Conservation (phyloP, 1,140 invertebrate species). For the Drosophila rufa region DNA sequence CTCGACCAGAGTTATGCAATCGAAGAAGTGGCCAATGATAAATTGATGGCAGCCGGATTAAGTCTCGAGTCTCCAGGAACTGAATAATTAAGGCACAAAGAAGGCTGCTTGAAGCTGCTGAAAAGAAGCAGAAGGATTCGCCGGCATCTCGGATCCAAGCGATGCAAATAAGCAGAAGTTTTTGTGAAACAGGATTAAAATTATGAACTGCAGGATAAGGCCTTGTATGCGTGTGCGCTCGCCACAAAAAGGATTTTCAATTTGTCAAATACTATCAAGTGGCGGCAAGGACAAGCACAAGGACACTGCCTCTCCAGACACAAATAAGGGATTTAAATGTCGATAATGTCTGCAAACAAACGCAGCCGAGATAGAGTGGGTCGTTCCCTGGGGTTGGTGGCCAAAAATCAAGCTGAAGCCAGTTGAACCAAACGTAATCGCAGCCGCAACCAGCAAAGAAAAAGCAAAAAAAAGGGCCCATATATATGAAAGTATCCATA, state of each 20-base stretch:
- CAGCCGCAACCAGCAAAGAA: constrained; percentile 30
- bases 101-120: not conserved
- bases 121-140: not conserved
- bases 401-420: constrained; percentile 76
- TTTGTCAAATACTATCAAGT: constrained; percentile 81
- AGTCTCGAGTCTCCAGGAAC: constrained; percentile 20
- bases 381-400: constrained; percentile 25
- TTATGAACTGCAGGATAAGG: constrained; percentile 76
- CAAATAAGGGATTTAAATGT: constrained; percentile 79
- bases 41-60: constrained; percentile 43
- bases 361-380: constrained; percentile 36
- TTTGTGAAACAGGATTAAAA: constrained; percentile 76
- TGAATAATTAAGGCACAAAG: constrained; percentile 51
- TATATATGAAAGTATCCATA: constrained; percentile 14
- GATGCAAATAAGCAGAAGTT: constrained; percentile 70
- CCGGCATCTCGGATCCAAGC: constrained; percentile 27
- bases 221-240: constrained; percentile 38
- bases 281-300: constrained; percentile 31
- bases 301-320: constrained; percentile 31
- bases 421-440: constrained; percentile 74
- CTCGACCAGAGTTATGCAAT: constrained; percentile 50
- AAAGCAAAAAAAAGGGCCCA: constrained; percentile 14
- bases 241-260: constrained; percentile 79
- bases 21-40: constrained; percentile 37
- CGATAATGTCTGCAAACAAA: constrained; percentile 79